Conservation (phyloP, 2,113 vertebrate species). For the Loxodonta africana region DNA sequence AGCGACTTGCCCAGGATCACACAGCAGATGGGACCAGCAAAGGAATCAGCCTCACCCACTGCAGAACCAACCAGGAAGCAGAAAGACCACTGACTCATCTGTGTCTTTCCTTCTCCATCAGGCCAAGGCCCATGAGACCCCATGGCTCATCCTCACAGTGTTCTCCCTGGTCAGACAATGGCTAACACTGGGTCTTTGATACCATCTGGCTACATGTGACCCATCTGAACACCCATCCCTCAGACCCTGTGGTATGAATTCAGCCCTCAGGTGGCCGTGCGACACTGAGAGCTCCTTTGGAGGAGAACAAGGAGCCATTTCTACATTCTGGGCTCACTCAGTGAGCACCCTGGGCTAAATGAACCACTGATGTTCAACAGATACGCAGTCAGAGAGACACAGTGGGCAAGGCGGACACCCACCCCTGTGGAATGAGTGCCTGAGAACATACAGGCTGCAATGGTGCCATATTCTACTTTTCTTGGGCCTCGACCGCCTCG, state of each 20-base stretch:
- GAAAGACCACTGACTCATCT: too few relatives aligned
- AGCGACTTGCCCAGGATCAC: not conserved
- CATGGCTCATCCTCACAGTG: not conserved
- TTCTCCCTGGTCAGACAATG: not conserved
- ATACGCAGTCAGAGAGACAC: not conserved
- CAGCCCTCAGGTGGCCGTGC: not conserved
- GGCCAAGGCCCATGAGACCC: not conserved
- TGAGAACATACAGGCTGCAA: not conserved
- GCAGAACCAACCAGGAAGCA: not conserved
- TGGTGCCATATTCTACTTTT: not conserved
- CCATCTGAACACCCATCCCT: not conserved
- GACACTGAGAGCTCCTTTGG: not conserved
- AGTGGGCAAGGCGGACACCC: not conserved
- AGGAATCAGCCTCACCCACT: too few relatives aligned
- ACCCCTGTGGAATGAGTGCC: not conserved
- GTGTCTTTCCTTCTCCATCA: not conserved
- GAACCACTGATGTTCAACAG: not conserved
- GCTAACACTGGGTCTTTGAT: fast-evolving
- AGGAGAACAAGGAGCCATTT: not conserved
- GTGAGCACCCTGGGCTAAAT: not conserved
- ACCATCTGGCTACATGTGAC: not conserved
- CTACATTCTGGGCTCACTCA: not conserved
- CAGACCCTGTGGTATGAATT: not conserved
- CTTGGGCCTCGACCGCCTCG: too few relatives aligned
- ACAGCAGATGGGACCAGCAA: not conserved